Evolutionary conservation across 2,797 vertebrate genomes (phyloP), one percentile per base, ranked within the genome.

Genomic region (Phoxinus dragarum): DNA sequence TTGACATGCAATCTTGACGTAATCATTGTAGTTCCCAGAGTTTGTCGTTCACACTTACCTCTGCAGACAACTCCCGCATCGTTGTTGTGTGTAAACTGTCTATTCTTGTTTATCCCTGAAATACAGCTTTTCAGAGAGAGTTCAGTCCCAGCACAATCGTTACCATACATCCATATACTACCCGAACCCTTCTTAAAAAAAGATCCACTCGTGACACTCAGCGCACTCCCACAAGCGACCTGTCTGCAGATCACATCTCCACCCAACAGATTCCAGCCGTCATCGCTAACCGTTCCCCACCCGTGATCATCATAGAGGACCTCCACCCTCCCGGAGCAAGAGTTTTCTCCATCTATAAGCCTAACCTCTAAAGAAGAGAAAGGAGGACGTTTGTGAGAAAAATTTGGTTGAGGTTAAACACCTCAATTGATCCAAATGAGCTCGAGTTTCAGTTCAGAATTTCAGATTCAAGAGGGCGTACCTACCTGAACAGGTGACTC

Each of bases 401-500:
- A n/a, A n/a, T n/a, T n/a, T n/a, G n/a, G n/a, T n/a, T n/a, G n/a
- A n/a, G n/a, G n/a, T n/a, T n/a, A 16, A 49, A 44, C 23, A 71
- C 40, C 23, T 73, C 1, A 73, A 6, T 19, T 9, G 8, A 31
- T 73, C n/a, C 14, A 27, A 8, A 2, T 71, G 21, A 71, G 38
- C 11, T 71, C 3, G 3, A n/a, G n/a, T n/a, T n/a, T n/a, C n/a
- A n/a, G n/a, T n/a, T n/a, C n/a, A n/a, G n/a, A n/a, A n/a, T n/a
- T 80, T 34, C 3, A 14, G 61, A 17, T 23, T 23, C 2, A 5
- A 36, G 31, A 69, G 27, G 19, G 31, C 2, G 0, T 17, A 42
- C 16, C 88, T 89, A 94, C 94, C 92, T 92, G 91, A 91, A 89
- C 94, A 95, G 31, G 77, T 0, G 36, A 72, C 82, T 1, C 90